A percentile compares a stretch with the other conserved stretches of the same genome.
phyloP scores from a whole-genome alignment of 2,797 vertebrate genomes.

The Aphelocoma californica region DNA sequence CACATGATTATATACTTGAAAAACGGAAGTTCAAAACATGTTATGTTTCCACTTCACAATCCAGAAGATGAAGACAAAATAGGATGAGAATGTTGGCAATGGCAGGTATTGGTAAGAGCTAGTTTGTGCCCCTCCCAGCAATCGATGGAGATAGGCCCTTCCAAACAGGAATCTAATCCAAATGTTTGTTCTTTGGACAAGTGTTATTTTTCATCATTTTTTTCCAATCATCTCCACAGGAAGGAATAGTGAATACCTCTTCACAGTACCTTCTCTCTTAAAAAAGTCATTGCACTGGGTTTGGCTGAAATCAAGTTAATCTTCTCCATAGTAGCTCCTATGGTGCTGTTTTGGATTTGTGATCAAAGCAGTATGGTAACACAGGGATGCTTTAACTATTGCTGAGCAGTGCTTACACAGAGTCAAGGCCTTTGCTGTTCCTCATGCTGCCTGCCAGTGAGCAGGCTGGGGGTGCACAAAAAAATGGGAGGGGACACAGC shows the following conservation, averaged over 20 bases:
- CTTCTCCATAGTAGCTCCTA: neutral
- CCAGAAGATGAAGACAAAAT: neutral
- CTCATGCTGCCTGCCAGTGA: accelerated
- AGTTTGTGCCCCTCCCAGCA: neutral
- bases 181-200: neutral
- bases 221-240: neutral
- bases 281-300: neutral
- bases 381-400: neutral
- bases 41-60: neutral
- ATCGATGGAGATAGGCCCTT: accelerated
- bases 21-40: neutral
- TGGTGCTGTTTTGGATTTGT: neutral
- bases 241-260: neutral
- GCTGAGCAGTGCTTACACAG: neutral
- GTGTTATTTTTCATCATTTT: neutral
- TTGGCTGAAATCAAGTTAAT: neutral
- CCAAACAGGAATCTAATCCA: neutral
- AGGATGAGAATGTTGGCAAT: neutral
- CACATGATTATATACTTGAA: neutral
- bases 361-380: neutral
- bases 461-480: neutral
- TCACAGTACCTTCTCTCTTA: neutral
- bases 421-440: neutral
- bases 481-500: neutral
- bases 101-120: neutral